Conservation (phyloP, 2,113 vertebrate genomes). For the Raphicerus campestris region DNA sequence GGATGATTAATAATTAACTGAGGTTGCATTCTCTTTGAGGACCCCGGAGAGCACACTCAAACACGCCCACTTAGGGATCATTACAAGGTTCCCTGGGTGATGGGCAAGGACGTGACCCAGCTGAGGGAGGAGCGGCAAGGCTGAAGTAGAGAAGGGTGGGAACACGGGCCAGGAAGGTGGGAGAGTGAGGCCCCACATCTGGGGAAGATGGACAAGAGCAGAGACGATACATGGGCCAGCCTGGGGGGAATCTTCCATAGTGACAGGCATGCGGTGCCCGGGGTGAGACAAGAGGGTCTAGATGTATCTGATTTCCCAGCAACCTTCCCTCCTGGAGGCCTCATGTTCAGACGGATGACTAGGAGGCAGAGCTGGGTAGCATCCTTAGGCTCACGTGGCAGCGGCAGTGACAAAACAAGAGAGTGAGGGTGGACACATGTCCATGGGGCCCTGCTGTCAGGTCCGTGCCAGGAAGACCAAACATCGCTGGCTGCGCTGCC, state of each 20-base stretch:
- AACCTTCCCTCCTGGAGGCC: too few species aligned
- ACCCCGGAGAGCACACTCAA: neutral
- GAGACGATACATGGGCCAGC: rapidly evolving
- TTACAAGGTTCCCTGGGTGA: neutral
- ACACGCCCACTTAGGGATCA: rapidly evolving
- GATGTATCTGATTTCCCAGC: rapidly evolving
- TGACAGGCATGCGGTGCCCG: rapidly evolving
- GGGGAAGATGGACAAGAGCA: too few species aligned
- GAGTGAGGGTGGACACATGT: too few species aligned
- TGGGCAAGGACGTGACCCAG: neutral
- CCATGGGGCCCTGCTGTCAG: rapidly evolving
- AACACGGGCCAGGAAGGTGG: rapidly evolving
- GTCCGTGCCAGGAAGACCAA: rapidly evolving
- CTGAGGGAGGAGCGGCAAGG: rapidly evolving
- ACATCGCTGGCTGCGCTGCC: too few species aligned
- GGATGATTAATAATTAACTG: neutral
- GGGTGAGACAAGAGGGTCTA: too few species aligned
- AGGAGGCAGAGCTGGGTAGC: too few species aligned
- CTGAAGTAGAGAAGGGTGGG: neutral
- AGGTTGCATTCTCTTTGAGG: neutral
- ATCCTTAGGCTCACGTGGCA: rapidly evolving
- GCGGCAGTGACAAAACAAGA: too few species aligned
- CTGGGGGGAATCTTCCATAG: rapidly evolving
- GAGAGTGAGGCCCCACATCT: too few species aligned
- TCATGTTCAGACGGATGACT: too few species aligned